Base-by-base conservation (phyloP, 2,113 vertebrate genomes). In the Erinaceus europaeus region DNA sequence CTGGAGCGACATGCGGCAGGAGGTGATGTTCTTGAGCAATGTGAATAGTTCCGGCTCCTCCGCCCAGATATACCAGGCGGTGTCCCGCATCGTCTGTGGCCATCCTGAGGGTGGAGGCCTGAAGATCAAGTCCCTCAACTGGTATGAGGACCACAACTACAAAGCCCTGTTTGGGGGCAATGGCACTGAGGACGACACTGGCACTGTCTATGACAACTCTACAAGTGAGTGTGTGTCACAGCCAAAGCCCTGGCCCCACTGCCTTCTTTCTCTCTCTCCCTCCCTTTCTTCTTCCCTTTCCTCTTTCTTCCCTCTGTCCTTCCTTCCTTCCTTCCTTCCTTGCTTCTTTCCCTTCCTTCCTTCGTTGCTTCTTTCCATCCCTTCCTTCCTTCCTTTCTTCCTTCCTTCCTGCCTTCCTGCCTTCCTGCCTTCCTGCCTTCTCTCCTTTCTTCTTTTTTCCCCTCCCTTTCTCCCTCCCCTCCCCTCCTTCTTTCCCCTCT, bases 141-240 rank as follows among this genome's bases (percentile, higher is more conserved):
- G 99, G 99, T 99, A 99, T 0, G 99, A 99, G 91, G 99, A 99
- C 96, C 98, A 98, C 92, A 99, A 99, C 97, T 99, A 99, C 97
- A 99, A 99, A 95, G 98, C 98, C 3, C 94, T 99, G 13, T 99
- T 99, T 3, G 98, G 98, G 95, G 97, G 96, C 88, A 98, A 98
- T 2, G 90, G 69, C 93, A 97, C 97, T 0, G 97, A 98, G 40
- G 97, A 98, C 0, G 97, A 98, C 11, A 40, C 93, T 13, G 73
- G 93, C 18, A 89, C 94, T 72, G 96, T 96, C 91, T 98, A 98
- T 32, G 98, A 98, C 93, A 98, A 98, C 62, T 97, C 97, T 20
- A 97, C 97, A 74, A 97, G 98, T 98, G 96, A 97, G 97, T 97
- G 38, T 68, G 55, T 38, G 7, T 5, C 42, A 29, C 36, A 20